Base-by-base conservation (phyloP, 2,888 invertebrate genomes). In the Phymatocera aterrima region DNA sequence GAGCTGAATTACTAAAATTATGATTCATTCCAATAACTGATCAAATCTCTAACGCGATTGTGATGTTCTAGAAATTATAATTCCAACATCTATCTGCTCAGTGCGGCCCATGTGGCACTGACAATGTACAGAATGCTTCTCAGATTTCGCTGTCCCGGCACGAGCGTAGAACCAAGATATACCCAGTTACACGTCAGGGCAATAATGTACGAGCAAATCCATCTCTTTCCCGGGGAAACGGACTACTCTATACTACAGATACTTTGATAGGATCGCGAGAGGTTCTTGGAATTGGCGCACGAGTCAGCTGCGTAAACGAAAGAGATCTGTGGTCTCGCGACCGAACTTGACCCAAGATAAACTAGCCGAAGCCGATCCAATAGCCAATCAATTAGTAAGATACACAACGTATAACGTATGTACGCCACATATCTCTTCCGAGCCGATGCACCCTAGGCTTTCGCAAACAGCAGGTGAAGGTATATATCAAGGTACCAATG, bases 271-370 rank as follows among this genome's bases (percentile, higher is more conserved):
- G 10, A 48, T 31, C 31, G 34, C 8, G 40, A 2, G 57, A 37
- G 21, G 24, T 75, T 57, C 60, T 12, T 8, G 40, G 75, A 75
- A 75, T 75, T 75, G n/a, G n/a, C n/a, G n/a, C 57, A 24, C 75
- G 37, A 54, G 57, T 75, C 75, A 75, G 75, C 75, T 75, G 75
- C 24, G 57, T 57, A 75, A 75, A 75, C 54, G 10, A n/a, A 28
- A 31, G 8, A 68, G 51, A 28, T 3, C 31, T 5, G 37, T 18
- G 28, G 54, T 37, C 54, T n/a, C 57, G 5, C 12, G n/a, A 40
- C 57, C 75, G 21, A 40, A 43, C 43, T 40, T 75, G 60, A 75
- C 75, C 75, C 40, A 24, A 51, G 48, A 72, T 72, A 72, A 51
- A 51, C 34, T 18, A 51, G 51, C 51, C 72, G 34, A 21, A 40